Evolutionary conservation across 2,888 invertebrate species (phyloP), one percentile per base, ranked within the genome.

Genomic region (Myopa testacea): DNA sequence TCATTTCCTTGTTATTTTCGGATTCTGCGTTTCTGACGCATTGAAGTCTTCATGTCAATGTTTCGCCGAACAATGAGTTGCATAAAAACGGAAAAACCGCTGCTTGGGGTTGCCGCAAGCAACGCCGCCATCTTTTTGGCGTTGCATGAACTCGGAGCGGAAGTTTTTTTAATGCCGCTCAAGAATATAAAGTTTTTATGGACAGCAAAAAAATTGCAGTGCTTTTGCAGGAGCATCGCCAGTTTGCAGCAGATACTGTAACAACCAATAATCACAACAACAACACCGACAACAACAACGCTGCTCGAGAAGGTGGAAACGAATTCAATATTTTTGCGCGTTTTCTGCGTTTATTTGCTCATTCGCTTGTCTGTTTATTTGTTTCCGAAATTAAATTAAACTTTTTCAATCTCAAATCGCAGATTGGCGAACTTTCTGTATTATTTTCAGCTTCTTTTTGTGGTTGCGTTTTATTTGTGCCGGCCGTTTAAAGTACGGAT

Each of bases 321-420:
- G 77, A 77, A 72, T 71, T 77, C 71, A 76, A 71, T 70, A 76
- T 76, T 70, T 74, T 74, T 74, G 62, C 73, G 50, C 14, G 45
- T 63, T 74, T 19, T 19, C 19, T 55, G 0, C 52, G 73, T 74
- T n/a, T 50, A 34, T 63, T 45, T 63, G 16, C 55, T 45, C 45
- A n/a, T 74, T 74, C 26, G n/a, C 62, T 62, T 45, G 74, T 50
- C 50, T 65, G 75, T 67, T 55, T 75, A 45, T 81, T 81, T 82
- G 79, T 79, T 80, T 81, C 67, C 78, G 72, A 82, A 82, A 82
- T 82, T 81, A 82, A 82, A 82, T 82, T 67, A 81, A 82, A 82
- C 81, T 82, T 82, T 82, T 82, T 82, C 82, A 82, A 82, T 82
- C 81, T 81, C 80, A 80, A 79, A 81, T 82, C 80, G 80, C 80